Evolutionary conservation across 2,888 invertebrate species (phyloP), one percentile per base, ranked within the genome.

Genomic region (Athalia cordata): DNA sequence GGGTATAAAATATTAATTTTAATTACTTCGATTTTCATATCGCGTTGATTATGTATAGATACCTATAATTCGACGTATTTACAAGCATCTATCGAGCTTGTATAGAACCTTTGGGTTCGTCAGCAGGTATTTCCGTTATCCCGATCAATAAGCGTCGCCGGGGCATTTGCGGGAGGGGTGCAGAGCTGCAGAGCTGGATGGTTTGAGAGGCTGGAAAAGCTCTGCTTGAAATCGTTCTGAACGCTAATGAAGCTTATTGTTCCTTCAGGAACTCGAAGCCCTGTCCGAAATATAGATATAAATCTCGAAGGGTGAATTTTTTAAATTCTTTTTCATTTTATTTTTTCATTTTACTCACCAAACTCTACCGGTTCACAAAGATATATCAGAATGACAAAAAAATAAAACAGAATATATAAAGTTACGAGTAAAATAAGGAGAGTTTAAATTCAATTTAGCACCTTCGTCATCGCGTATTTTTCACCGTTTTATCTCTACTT

Each of bases 171-270:
- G 13, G 62, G 4, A 50, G 49, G 43, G 52, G 11, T 7, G 43
- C 11, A 6, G 47, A 57, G 72, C 13, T 11, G 49, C 8, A n/a
- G 9, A n/a, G 49, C 4, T n/a, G n/a, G 49, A 47, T 0, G 49
- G n/a, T n/a, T n/a, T 3, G 13, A 7, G 52, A 11, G n/a, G 55
- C 4, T 43, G 72, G 59, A 47, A 57, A 72, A 45, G 72, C 72
- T 72, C 72, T 72, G 45, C 45, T 72, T 72, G 72, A 72, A 59
- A 72, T 72, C 72, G 75, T 75, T 64, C 62, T 29, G 62, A 72
- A 75, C 75, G 75, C 75, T 75, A 75, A 75, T 64, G 75, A 75
- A 75, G 75, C 75, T 75, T 64, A 75, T 75, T 75, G 75, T 75
- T 55, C 61, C 50, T 50, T 50, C 75, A 29, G 72, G 72, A 72